Conservation (phyloP, 2,888 invertebrate genomes). For the Digitonthophagus gazella region DNA sequence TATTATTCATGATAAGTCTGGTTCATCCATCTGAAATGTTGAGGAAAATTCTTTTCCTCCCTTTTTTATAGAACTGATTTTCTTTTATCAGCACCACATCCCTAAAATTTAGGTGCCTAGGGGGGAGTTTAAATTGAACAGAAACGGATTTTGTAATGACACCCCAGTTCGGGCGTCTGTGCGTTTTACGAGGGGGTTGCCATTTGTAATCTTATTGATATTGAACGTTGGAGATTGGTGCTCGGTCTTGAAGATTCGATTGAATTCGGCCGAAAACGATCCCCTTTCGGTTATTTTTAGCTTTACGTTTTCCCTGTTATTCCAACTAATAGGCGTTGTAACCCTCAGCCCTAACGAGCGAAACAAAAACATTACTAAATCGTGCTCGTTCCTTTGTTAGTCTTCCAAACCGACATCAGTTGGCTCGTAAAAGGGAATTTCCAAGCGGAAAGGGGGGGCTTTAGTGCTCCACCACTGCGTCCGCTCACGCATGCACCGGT, state of each 20-base stretch:
- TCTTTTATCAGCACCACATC: not conserved
- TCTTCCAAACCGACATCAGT: not conserved
- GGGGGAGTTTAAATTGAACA: not conserved
- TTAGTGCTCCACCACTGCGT: slow-evolving; percentile 3
- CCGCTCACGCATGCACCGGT: slow-evolving; percentile 3
- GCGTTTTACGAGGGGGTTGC: not conserved
- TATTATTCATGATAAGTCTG: too few species aligned
- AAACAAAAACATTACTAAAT: not conserved
- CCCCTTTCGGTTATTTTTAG: too few species aligned
- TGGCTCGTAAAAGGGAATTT: not conserved
- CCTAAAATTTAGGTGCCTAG: not conserved
- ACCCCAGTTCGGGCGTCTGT: slow-evolving; percentile 1
- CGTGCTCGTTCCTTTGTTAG: not conserved
- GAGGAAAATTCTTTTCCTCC: not conserved
- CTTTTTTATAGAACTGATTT: not conserved
- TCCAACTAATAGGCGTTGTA: too few species aligned
- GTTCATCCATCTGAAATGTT: too few species aligned
- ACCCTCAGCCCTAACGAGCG: not conserved
- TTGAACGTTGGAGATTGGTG: not conserved
- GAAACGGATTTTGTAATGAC: slow-evolving; percentile 15
- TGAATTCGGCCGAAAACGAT: not conserved
- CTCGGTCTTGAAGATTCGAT: not conserved
- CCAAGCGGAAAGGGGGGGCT: slow-evolving; percentile 3
- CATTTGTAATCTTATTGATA: slow-evolving; percentile 12
- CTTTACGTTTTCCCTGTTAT: not conserved